A percentile compares a stretch with the other conserved stretches of the same genome.
These are phyloP conservation scores for Diarsia dahlii DNA, from an alignment of 2,888 invertebrate species.

Conservation along the genomic window DNA sequence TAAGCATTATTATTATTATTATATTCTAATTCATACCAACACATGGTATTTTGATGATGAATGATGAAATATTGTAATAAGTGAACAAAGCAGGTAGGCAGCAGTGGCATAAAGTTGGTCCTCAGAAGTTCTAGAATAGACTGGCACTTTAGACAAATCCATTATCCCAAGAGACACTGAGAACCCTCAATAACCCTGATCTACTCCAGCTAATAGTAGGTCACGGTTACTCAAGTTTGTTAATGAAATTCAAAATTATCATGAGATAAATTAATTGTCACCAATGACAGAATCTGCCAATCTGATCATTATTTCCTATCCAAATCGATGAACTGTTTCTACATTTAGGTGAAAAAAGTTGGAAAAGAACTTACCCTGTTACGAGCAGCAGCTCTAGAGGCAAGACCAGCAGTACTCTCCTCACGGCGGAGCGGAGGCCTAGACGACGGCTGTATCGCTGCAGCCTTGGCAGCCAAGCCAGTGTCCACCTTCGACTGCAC, in stretches of 20 bases:
- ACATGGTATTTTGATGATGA: background rate
- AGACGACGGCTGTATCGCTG: conserved; percentile 74
- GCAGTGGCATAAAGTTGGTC: background rate
- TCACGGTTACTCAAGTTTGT: background rate
- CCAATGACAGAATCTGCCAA: background rate
- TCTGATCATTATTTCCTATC: background rate
- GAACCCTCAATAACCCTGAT: background rate
- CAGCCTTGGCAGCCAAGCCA: conserved; percentile 76
- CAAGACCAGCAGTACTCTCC: conserved; percentile 84
- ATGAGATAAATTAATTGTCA: no score
- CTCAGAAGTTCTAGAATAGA: background rate
- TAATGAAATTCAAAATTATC: background rate
- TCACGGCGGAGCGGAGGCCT: conserved; percentile 83
- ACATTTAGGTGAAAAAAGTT: background rate
- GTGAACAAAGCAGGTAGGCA: background rate
- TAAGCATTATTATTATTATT: conserved; percentile 22
- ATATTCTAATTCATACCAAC: background rate
- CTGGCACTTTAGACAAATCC: background rate
- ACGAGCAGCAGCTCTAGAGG: conserved; percentile 79
- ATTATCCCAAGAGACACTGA: background rate
- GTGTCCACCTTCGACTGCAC: conserved; percentile 88
- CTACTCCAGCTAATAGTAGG: background rate
- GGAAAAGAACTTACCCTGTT: conserved; percentile 73
- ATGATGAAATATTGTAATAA: background rate
- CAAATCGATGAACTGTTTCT: background rate